These are phyloP conservation scores for Thamnophis sirtalis DNA, from an alignment of 2,113 vertebrate genomes.

Conservation along the genomic window DNA sequence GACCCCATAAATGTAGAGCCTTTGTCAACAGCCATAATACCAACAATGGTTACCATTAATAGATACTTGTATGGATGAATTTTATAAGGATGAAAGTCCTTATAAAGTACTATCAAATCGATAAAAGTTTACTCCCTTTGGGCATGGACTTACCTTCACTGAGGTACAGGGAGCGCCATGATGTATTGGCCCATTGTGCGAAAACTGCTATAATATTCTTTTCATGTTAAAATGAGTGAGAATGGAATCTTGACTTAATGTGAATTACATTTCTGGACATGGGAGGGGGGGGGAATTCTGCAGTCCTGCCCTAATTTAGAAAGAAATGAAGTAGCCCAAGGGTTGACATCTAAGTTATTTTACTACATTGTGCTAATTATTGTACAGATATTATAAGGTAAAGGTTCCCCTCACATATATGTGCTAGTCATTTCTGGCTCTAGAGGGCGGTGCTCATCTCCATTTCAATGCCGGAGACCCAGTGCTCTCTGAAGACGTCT, in stretches of 20 bases:
- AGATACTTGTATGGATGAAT: not conserved
- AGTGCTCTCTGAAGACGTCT: too few relatives aligned
- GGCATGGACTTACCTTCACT: not conserved
- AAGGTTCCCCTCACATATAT: too few relatives aligned
- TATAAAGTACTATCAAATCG: not conserved
- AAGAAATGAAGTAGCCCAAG: not conserved
- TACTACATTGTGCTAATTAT: not conserved
- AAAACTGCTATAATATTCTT: not conserved
- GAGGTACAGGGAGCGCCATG: not conserved
- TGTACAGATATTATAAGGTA: not conserved
- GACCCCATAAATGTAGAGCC: not conserved
- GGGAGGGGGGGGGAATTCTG: not conserved
- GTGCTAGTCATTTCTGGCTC: too few relatives aligned
- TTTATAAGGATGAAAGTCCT: not conserved
- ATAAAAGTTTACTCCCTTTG: not conserved
- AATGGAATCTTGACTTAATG: not conserved
- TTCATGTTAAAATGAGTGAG: not conserved
- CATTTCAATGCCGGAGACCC: too few relatives aligned
- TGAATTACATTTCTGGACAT: not conserved
- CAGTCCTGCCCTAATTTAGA: not conserved
- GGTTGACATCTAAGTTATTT: not conserved
- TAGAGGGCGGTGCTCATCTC: too few relatives aligned
- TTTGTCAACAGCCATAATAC: not conserved
- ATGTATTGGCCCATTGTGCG: not conserved
- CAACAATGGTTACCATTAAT: not conserved